Evolutionary conservation across 2,888 invertebrate species (phyloP), one percentile per base, ranked within the genome.

Genomic region (Julus scanicus): DNA sequence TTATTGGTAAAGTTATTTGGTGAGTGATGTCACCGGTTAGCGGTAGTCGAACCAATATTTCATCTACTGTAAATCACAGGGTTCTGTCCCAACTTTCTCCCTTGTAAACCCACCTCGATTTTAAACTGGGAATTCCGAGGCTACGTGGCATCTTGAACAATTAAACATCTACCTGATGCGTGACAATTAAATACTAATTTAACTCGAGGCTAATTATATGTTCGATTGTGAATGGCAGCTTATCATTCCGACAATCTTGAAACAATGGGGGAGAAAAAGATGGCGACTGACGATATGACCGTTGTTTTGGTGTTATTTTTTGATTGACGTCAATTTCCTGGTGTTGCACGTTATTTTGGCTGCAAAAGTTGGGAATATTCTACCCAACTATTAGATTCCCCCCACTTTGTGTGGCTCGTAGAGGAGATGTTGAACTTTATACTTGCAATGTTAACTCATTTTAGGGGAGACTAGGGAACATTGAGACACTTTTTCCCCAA

Each of bases 161-260:
- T 63, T 63, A 63, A 63, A 17, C n/a, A 17, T 63, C n/a, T 13
- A n/a, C 63, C 17, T 17, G 63, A 63, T 63, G 63, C 63, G 63
- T 63, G 63, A 63, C n/a, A 63, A 63, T 63, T 63, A 63, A 63
- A 63, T 6, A n/a, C 17, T n/a, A 63, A 63, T 63, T 63, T 63
- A 4, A 3, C 63, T n/a, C 17, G 63, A 9, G n/a, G 63, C 17
- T 63, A 63, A 63, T 63, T 63, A 63, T 63, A 63, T n/a, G 13
- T 63, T n/a, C 63, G 63, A 63, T 63, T 63, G 63, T 63, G 63
- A 63, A 3, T 53, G 63, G 63, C 3, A 13, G n/a, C 63, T 63
- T 63, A 63, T 63, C 63, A n/a, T 17, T 4, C n/a, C 63, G n/a
- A 63, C 63, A n/a, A 63, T 63, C 63, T 63, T 5, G n/a, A 63